Conservation (phyloP, 2,888 invertebrate genomes). For the Clistopyga incitator region DNA sequence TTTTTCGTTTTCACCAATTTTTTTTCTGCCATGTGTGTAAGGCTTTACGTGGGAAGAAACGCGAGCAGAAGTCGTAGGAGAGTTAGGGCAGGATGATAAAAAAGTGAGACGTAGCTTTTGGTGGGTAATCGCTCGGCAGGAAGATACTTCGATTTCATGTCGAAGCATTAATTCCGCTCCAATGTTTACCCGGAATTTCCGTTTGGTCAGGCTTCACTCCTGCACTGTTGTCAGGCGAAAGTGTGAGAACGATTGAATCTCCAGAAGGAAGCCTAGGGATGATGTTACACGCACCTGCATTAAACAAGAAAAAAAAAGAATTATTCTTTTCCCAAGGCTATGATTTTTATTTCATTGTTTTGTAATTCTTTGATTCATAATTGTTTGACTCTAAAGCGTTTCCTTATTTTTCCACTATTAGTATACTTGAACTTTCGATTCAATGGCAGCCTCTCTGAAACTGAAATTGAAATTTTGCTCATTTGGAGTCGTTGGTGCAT, state of each 20-base stretch:
- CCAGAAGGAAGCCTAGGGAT: background rate
- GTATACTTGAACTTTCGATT: too few relatives aligned
- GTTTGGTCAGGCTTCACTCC: slow-evolving; percentile 48
- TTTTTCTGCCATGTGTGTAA: slow-evolving; percentile 5
- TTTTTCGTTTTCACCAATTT: background rate
- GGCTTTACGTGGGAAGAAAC: slow-evolving; percentile 29
- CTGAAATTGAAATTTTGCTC: too few relatives aligned
- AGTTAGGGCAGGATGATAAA: slow-evolving; percentile 27
- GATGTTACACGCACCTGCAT: background rate
- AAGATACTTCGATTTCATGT: slow-evolving; percentile 51
- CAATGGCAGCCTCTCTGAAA: too few relatives aligned
- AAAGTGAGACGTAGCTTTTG: background rate
- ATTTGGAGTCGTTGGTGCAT: too few relatives aligned
- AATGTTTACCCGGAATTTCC: slow-evolving; percentile 62
- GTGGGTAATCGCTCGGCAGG: slow-evolving; percentile 15
- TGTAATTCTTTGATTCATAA: background rate
- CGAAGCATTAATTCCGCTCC: slow-evolving; percentile 26
- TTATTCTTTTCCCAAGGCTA: background rate
- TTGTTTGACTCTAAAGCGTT: background rate
- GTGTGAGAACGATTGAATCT: slow-evolving; percentile 1
- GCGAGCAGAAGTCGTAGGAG: slow-evolving; percentile 25
- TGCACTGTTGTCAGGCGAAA: background rate
- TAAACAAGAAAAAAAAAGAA: background rate
- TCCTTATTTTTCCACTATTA: background rate
- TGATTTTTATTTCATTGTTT: background rate